Evolutionary conservation across 2,113 vertebrate genomes (phyloP).

Genomic region (Cepphus grylle): DNA sequence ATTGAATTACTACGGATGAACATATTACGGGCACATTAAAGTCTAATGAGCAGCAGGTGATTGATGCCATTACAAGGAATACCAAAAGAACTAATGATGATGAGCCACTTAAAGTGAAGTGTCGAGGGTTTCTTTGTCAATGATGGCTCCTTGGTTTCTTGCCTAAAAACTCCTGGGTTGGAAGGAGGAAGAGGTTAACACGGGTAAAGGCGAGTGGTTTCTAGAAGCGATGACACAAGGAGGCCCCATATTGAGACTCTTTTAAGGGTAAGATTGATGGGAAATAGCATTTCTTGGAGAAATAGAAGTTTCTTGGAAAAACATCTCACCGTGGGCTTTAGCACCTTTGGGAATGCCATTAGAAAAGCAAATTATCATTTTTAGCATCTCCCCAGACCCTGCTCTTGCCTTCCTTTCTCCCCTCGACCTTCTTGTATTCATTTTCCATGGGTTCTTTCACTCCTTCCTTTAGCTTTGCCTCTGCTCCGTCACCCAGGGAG

Average conservation of each 20-base stretch:
- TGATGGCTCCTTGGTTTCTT: background rate
- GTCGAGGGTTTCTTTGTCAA: background rate
- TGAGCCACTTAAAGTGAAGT: conserved; percentile 11
- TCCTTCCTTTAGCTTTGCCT: background rate
- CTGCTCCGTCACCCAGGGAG: background rate
- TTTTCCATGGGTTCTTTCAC: background rate
- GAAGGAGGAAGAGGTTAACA: background rate
- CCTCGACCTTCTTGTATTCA: fast-evolving
- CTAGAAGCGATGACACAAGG: background rate
- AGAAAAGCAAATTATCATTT: background rate
- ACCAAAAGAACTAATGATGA: conserved; percentile 17
- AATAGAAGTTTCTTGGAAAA: background rate
- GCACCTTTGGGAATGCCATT: background rate
- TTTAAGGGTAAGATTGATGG: background rate
- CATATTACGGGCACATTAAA: conserved; percentile 50
- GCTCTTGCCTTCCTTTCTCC: background rate
- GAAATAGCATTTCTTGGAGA: background rate
- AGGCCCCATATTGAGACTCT: fast-evolving
- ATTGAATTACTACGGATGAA: conserved; percentile 13
- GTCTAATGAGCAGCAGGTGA: conserved; percentile 17
- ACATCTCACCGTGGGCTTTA: background rate
- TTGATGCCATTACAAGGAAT: conserved; percentile 21
- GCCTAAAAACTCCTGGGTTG: background rate
- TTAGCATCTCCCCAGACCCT: background rate
- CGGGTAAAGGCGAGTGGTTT: background rate